Base-by-base conservation (phyloP, 92 coral and sea anemone species). In the Parazoanthus swiftii region DNA sequence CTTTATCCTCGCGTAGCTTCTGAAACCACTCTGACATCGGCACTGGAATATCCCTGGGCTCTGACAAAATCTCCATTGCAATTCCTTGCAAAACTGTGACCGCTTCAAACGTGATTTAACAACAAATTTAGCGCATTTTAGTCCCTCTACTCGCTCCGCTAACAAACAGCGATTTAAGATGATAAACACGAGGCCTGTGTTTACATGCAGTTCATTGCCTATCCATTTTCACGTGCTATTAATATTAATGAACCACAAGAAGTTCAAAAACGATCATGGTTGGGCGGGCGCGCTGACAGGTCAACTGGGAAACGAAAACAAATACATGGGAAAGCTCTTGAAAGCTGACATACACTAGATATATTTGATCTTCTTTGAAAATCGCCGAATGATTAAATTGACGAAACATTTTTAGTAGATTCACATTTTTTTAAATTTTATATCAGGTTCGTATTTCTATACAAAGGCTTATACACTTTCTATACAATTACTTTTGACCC, bases 171-270 rank as follows among this genome's bases (percentile, higher is more conserved):
- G 87, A 84, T 84, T 71, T 74, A 84, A 72, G 25, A 43, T 84
- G 78, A 84, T 71, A 84, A 84, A 84, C 87, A 84, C 87, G 87
- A 84, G 87, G 79, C 56, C 87, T 37, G 59, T 84, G 87, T 84
- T 84, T 84, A 84, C 77, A 72, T 71, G 63, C 79, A 70, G 79
- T 70, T 84, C 86, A 37, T 68, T 37, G 75, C 76, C 73, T 37
- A 63, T 84, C 87, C 39, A n/a, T 84, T 71, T 84, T 84, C 87
- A 84, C 87, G 87, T 84, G 87, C 79, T 70, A 84, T 84, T 70
- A 84, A 84, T 84, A 84, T 84, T 84, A 68, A 84, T 84, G 78
- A 70, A 26, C 35, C 63, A 59, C 67, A n/a, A 70, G 75, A 46
- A 67, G 79, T 46, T 79, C 44, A 39, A 42, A 81, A 58, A 21